phyloP scores from a whole-genome alignment of 2,113 vertebrate species.

The Phalacrocorax carbo region DNA sequence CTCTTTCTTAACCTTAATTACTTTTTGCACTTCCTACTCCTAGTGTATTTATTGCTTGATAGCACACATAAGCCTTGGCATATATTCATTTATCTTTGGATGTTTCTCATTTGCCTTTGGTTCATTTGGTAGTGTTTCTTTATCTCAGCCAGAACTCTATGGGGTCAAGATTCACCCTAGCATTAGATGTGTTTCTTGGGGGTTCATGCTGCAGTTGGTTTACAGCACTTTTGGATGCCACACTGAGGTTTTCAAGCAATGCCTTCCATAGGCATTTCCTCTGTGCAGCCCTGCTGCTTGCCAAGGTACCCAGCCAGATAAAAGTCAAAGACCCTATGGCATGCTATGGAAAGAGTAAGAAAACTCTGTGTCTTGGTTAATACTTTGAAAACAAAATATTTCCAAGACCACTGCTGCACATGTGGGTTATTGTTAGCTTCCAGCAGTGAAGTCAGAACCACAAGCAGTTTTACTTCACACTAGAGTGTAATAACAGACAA shows the following conservation, averaged over 20 bases:
- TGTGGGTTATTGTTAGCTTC: background rate
- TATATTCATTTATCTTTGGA: constrained; percentile 31
- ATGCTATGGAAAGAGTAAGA: background rate
- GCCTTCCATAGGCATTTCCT: background rate
- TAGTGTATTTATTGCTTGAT: constrained; percentile 61
- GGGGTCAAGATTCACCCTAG: background rate
- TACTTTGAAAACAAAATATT: background rate
- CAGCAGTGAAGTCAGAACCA: background rate
- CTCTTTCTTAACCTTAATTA: constrained; percentile 66
- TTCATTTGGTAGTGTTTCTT: background rate
- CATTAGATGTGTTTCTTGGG: background rate
- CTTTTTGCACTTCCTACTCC: constrained; percentile 46
- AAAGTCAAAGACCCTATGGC: background rate
- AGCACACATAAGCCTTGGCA: constrained; percentile 40
- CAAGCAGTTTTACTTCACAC: background rate
- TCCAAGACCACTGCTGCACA: background rate
- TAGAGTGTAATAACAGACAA: background rate
- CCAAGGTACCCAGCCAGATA: background rate
- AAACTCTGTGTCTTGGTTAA: background rate
- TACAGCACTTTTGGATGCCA: background rate
- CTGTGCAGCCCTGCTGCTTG: background rate
- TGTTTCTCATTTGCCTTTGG: constrained; percentile 11
- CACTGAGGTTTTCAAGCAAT: background rate
- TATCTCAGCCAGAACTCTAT: background rate
- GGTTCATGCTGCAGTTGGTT: background rate